Base-by-base conservation (phyloP, 1,140 invertebrate genomes). In the Cyclargus thomasi region DNA sequence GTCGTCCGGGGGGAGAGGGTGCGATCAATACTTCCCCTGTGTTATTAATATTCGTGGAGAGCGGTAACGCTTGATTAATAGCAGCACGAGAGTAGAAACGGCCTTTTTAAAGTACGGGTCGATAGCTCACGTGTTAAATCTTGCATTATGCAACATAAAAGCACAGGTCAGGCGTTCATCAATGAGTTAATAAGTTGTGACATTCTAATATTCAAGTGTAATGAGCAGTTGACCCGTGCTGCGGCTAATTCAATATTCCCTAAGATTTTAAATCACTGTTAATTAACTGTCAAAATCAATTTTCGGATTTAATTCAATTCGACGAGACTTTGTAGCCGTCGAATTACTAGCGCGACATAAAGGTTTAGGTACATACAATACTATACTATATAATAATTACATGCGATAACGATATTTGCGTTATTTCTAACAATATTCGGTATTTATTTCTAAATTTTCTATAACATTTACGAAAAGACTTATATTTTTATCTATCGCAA, bases 81-180 rank as follows among this genome's bases (percentile, higher is more conserved):
- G 64, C 69, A 68, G 65, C 71, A 78, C 71, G 69, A 70, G 71
- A 80, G 75, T 73, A 79, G 76, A 82, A 75, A 72, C 72, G 78
- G 81, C 81, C 81, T 86, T 82, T 82, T 64, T 78, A 81, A 78
- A 65, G 55, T 70, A 90, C 83, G 85, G 84, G 81, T 88, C 83
- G 84, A 67, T 76, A 78, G 76, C 74, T 86, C 84, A 83, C 78
- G 78, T 83, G 77, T 74, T 73, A 71, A 62, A 69, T 63, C 69
- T 57, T 74, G 73, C 75, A 79, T 71, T 77, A 70, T 73, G 65
- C 70, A 70, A 74, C 74, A 73, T 73, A 69, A 65, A 67, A 76
- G 53, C 74, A 79, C 74, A 81, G 81, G 82, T 85, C 82, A 82
- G 64, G 70, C 74, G 77, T 75, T 82, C 77, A 78, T 76, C 69